Conservation (phyloP, 2,888 invertebrate genomes). For the Perizoma affinitatum region DNA sequence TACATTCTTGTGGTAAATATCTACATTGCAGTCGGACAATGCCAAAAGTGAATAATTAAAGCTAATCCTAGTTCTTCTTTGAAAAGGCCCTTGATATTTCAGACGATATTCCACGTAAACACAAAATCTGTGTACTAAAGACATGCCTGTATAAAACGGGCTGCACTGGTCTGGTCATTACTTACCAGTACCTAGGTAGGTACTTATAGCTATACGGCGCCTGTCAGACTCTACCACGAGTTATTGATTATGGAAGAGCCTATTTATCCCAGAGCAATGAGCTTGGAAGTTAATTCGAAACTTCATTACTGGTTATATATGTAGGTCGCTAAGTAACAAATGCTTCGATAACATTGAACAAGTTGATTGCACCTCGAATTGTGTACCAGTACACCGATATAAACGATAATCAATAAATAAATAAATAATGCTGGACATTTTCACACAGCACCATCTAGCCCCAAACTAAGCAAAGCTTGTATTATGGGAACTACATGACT, state of each 20-base stretch:
- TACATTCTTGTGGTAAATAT: too few species aligned
- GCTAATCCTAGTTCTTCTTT: too few species aligned
- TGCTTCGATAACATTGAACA: not conserved
- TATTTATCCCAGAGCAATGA: constrained; percentile 11
- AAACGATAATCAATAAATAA: too few species aligned
- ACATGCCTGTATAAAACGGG: constrained; percentile 47
- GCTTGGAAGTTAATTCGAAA: constrained; percentile 1
- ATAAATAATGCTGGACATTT: too few species aligned
- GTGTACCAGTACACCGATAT: too few species aligned
- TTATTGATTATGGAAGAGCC: constrained; percentile 35
- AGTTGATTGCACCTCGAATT: not conserved
- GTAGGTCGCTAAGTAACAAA: not conserved
- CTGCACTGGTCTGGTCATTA: constrained; percentile 49
- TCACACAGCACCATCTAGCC: too few species aligned
- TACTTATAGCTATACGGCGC: constrained; percentile 28
- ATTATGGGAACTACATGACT: too few species aligned
- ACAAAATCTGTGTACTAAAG: constrained; percentile 20
- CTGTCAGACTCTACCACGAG: constrained; percentile 31
- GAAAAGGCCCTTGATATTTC: not conserved
- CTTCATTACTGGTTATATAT: constrained; percentile 2
- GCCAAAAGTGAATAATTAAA: too few species aligned
- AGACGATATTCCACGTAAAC: not conserved
- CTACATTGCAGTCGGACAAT: too few species aligned
- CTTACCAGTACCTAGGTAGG: constrained; percentile 25
- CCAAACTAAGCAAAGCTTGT: too few species aligned